Conservation (phyloP, 2,888 invertebrate genomes). For the Amphiduros pacificus region DNA sequence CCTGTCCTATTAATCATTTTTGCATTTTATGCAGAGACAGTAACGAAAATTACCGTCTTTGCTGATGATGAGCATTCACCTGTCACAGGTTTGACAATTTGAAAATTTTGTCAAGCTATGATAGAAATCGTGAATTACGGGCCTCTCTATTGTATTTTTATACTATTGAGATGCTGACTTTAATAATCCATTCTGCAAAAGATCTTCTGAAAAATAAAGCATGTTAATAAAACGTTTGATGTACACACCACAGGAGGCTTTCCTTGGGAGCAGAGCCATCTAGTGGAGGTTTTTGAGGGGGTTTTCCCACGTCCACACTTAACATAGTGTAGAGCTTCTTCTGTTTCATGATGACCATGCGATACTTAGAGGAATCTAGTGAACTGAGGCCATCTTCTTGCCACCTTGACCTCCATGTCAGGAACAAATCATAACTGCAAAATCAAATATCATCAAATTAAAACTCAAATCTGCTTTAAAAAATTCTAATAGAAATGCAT, state of each 20-base stretch:
- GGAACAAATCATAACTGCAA: conserved; percentile 42
- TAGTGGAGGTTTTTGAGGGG: conserved; percentile 33
- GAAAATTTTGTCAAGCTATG: no score
- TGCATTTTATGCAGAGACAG: no score
- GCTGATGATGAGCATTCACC: no score
- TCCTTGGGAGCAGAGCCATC: conserved; percentile 32
- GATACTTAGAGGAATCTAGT: conserved; percentile 52
- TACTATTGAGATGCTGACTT: no score
- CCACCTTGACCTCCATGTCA: conserved; percentile 49
- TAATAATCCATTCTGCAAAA: no score
- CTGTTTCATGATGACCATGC: conserved; percentile 45
- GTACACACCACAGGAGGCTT: conserved; percentile 41
- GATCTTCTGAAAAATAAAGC: no score
- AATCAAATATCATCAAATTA: not conserved
- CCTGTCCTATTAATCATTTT: no score
- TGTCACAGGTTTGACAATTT: no score
- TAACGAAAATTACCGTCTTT: no score
- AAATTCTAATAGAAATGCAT: not conserved
- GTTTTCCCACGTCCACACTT: conserved; percentile 62
- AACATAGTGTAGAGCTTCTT: conserved; percentile 61
- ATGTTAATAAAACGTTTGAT: no score
- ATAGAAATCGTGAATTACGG: no score
- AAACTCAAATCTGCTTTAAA: not conserved
- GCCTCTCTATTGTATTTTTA: no score
- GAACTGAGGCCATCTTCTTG: conserved; percentile 61